Evolutionary conservation across 2,113 vertebrate species (phyloP), one percentile per base, ranked within the genome.

Genomic region (Megaleporinus macrocephalus): DNA sequence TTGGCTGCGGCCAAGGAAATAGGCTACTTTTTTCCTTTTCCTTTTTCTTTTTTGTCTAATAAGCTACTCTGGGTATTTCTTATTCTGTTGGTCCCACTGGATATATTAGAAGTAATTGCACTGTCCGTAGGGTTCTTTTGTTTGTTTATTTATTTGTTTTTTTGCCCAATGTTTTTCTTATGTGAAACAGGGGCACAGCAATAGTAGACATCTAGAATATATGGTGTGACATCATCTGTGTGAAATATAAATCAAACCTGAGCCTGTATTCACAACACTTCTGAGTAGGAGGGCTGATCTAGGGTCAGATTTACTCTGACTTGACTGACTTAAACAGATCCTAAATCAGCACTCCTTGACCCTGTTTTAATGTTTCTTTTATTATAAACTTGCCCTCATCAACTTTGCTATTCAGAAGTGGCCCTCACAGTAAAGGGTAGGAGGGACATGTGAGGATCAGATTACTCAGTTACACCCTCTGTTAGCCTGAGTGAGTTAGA

Each of bases 121-220:
- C 44, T 49, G 16, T 53, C 29, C 44, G 66, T 36, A 36, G 33
- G 33, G 33, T n/a, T n/a, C n/a, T n/a, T n/a, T n/a, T n/a, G n/a
- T 36, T 36, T 36, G 6, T 36, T 44, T 9, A 44, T 20, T 41
- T 49, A 33, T 59, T 47, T 10, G 22, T 33, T 53, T 78, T 68
- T 65, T 27, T 2, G 27, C 18, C 20, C 18, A 36, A 20, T 6
- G 15, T 44, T 24, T 70, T 22, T 70, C 36, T 9, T 41, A 11
- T 44, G 66, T 70, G 66, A 70, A 22, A 70, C 66, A 22, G 16
- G 18, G 9, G 29, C 65, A 68, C 30, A 36, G 66, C 66, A 70
- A 69, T 69, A 69, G 66, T 68, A 68, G 65, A 68, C 0, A 9
- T 29, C 16, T 22, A 69, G 66, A 69, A 41, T n/a, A 59, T n/a